Conservation (phyloP, 1,140 invertebrate species). For the Ylistrum balloti region DNA sequence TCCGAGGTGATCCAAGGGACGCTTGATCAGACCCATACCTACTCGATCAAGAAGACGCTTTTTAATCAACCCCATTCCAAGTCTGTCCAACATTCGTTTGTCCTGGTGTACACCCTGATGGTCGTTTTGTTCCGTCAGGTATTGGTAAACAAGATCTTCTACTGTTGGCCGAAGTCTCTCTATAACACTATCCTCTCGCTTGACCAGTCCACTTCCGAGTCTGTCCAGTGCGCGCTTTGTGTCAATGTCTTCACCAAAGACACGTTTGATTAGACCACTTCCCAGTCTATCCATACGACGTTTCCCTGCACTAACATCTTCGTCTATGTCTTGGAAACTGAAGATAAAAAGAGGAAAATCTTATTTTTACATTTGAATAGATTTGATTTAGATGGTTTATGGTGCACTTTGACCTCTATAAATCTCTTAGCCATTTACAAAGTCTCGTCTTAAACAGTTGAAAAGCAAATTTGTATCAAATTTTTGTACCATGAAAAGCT, state of each 20-base stretch:
- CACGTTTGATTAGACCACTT: background rate
- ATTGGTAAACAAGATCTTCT: background rate
- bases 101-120: background rate
- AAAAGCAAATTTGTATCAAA: too few relatives aligned
- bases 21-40: conserved; percentile 45
- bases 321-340: background rate
- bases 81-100: conserved; percentile 36
- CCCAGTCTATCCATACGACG: background rate
- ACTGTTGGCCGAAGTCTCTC: background rate
- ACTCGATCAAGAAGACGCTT: conserved; percentile 45
- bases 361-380: too few relatives aligned
- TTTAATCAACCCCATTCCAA: conserved; percentile 48
- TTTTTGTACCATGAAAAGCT: too few relatives aligned
- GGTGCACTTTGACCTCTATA: too few relatives aligned
- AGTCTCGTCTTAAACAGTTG: too few relatives aligned
- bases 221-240: conserved; percentile 19
- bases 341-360: background rate
- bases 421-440: too few relatives aligned
- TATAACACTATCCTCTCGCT: conserved; percentile 18
- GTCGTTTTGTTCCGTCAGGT: background rate
- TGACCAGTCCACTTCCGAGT: conserved; percentile 33
- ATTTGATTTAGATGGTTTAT: too few relatives aligned
- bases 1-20: background rate
- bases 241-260: background rate
- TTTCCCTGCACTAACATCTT: background rate